Percentiles rank a stretch among this genome's conserved stretches.
phyloP scores from a whole-genome alignment of 2,113 vertebrate species.

The Ifrita kowaldi region DNA sequence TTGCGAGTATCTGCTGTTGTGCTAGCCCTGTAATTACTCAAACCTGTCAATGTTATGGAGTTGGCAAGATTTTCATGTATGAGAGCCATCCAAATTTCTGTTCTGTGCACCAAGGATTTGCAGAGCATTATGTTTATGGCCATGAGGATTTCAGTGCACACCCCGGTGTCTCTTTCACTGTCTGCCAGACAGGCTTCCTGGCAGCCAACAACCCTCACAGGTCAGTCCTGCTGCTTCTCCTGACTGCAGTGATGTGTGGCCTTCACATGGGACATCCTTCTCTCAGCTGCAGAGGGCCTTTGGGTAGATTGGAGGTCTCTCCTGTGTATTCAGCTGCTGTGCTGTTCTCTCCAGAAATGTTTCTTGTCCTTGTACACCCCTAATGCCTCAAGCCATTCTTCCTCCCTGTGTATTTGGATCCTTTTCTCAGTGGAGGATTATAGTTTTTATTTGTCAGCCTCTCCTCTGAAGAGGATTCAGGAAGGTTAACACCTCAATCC shows the following conservation, averaged over 20 bases:
- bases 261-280: neutral
- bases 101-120: neutral
- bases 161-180: rapidly evolving
- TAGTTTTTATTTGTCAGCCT: neutral
- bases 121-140: neutral
- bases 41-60: neutral
- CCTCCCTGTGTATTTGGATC: neutral
- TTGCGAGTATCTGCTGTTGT: neutral
- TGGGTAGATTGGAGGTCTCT: neutral
- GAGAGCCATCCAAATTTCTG: rapidly evolving
- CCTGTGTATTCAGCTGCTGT: neutral
- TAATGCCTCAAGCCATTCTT: neutral
- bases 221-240: neutral
- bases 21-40: neutral
- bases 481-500: neutral
- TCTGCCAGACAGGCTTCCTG: neutral
- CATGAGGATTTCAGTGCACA: neutral
- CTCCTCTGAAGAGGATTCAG: neutral
- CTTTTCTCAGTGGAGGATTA: neutral
- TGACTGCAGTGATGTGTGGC: neutral
- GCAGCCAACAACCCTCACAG: neutral
- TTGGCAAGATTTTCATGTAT: neutral
- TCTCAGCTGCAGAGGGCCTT: neutral
- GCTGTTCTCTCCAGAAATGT: neutral
- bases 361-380: neutral